A percentile compares a stretch with the other conserved stretches of the same genome.
These are phyloP conservation scores for Phyllotreta cruciferae DNA, from an alignment of 2,888 invertebrate species.

Conservation along the genomic window DNA sequence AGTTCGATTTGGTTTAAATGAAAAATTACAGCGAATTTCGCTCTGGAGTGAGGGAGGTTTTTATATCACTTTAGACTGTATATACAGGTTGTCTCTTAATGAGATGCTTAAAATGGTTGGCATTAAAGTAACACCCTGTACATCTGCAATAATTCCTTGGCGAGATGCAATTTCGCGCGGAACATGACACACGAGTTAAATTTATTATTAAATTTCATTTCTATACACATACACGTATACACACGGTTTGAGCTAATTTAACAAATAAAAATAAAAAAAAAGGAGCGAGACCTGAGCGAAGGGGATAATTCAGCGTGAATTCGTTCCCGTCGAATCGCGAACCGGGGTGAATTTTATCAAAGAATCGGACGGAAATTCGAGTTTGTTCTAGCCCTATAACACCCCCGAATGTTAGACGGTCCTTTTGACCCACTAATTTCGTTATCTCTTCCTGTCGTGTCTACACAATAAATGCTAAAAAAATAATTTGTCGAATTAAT, in stretches of 20 bases:
- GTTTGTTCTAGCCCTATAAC: conserved; percentile 28
- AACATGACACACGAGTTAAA: conserved; percentile 48
- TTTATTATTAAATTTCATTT: conserved; percentile 53
- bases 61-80: no score
- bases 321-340: conserved; percentile 46
- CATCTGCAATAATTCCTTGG: conserved; percentile 40
- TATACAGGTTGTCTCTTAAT: no score
- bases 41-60: no score
- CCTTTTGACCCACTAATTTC: no score
- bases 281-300: conserved; percentile 45
- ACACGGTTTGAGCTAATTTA: conserved; percentile 48
- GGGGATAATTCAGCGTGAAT: conserved; percentile 38
- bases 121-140: no score
- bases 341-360: background rate
- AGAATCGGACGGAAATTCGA: conserved; percentile 2
- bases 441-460: no score
- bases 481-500: no score
- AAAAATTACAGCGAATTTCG: no score
- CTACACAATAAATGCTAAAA: no score
- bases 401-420: conserved; percentile 7
- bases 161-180: conserved; percentile 44
- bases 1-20: no score
- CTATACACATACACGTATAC: conserved; percentile 40
- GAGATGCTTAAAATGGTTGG: no score
- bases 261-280: conserved; percentile 21